Percentiles rank a stretch among this genome's conserved stretches.
These are phyloP conservation scores for Oryctes rhinoceros DNA, from an alignment of 1,140 invertebrate species.

Conservation along the genomic window DNA sequence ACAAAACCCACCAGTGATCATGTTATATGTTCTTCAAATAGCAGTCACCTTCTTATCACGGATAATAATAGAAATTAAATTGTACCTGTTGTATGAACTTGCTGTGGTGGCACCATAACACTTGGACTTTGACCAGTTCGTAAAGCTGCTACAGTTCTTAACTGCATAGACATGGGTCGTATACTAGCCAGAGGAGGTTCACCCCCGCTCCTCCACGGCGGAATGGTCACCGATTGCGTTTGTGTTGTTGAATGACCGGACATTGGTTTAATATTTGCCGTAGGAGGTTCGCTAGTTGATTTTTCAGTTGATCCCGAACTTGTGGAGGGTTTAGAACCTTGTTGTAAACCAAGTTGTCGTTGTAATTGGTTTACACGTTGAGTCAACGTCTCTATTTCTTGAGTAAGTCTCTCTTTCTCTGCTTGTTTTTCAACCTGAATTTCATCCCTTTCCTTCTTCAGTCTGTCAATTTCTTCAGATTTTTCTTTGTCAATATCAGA, in stretches of 20 bases:
- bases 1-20: no score
- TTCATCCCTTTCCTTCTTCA: constrained; percentile 81
- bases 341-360: constrained; percentile 77
- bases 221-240: constrained; percentile 66
- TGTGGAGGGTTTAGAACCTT: constrained; percentile 73
- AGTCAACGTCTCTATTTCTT: constrained; percentile 77
- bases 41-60: neutral
- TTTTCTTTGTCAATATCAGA: constrained; percentile 50
- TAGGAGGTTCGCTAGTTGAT: constrained; percentile 78
- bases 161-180: constrained; percentile 83
- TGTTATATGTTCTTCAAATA: no score
- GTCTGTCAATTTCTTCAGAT: constrained; percentile 65
- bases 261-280: constrained; percentile 95
- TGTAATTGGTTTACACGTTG: constrained; percentile 80
- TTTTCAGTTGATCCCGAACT: constrained; percentile 73
- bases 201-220: constrained; percentile 68
- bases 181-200: constrained; percentile 91
- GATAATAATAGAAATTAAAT: neutral
- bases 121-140: constrained; percentile 68
- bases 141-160: constrained; percentile 80
- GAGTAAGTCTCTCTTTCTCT: constrained; percentile 68
- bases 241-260: constrained; percentile 66
- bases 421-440: constrained; percentile 69
- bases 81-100: constrained; percentile 64
- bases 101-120: constrained; percentile 71